Evolutionary conservation across 30 jellyfish, hydroid and myxozoan species (phyloP).

Genomic region (Cassiopea xamachana): DNA sequence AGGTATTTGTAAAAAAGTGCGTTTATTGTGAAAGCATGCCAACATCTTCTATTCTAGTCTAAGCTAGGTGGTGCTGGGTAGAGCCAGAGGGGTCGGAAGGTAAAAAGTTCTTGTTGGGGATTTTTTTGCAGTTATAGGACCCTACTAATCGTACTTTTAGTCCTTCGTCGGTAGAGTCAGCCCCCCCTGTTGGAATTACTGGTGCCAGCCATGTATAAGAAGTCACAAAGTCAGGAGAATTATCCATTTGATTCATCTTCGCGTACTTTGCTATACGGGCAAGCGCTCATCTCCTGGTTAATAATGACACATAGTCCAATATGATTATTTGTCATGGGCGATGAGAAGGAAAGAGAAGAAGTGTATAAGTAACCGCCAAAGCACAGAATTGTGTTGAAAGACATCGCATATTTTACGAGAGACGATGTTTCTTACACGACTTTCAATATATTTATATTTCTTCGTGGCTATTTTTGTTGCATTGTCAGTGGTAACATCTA

Average conservation of each 20-base stretch:
- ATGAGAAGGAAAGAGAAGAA: neutral
- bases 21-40: no score
- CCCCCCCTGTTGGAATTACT: no score
- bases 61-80: no score
- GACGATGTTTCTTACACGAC: neutral
- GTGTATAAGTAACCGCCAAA: slow-evolving; percentile 1
- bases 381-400: neutral
- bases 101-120: no score
- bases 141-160: no score
- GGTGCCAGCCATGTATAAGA: neutral
- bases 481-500: neutral
- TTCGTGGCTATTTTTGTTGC: neutral
- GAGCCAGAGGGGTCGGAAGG: no score
- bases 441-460: neutral
- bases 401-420: neutral
- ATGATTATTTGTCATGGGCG: slow-evolving; percentile 19
- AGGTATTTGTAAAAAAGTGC: no score
- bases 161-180: no score
- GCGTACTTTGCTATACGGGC: neutral
- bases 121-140: no score
- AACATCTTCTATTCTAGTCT: no score
- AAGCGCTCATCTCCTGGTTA: neutral
- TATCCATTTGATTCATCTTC: neutral
- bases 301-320: neutral
- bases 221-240: neutral